Evolutionary conservation across 2,888 invertebrate species (phyloP), one percentile per base, ranked within the genome.

Genomic region (Amorpha juglandis): DNA sequence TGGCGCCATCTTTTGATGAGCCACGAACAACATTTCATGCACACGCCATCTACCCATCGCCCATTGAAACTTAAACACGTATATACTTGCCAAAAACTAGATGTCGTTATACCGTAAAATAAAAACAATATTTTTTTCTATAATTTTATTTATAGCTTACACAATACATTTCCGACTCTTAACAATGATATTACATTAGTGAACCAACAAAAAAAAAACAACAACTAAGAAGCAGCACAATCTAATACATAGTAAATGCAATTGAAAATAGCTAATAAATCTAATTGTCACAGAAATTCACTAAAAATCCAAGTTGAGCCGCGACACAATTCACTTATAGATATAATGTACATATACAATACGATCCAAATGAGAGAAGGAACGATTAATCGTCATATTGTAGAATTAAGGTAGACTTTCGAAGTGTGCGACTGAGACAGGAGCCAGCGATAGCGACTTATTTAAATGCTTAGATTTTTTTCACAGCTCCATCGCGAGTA

Each of bases 201-300:
- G 78, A 71, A 77, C 78, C 79, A 84, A 82, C 82, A 83, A 82
- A 77, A 80, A 81, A 78, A 82, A 74, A 80, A n/a, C n/a, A 78
- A 78, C 69, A 77, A 27, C 27, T 74, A 74, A 78, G 80, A 81
- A 80, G 74, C 78, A 78, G 77, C 76, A 78, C 70, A 72, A 72
- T 69, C 69, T 75, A 53, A 16, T 19, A 64, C 47, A 64, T 53
- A 33, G 55, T 64, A 58, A 58, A 65, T 65, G 64, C 64, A 58
- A 50, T 65, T 55, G 38, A 58, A 58, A 58, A 42, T 55, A 14
- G 58, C 33, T 55, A 19, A 35, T 21, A 45, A 11, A 45, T 45
- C 63, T 42, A 58, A 11, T 58, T 58, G 19, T 58, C 58, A 58
- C 42, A 12, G 19, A 58, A 58, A 58, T 42, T 35, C 55, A 9